phyloP scores from a whole-genome alignment of 2,888 invertebrate genomes.

The Heteropelma amictum region DNA sequence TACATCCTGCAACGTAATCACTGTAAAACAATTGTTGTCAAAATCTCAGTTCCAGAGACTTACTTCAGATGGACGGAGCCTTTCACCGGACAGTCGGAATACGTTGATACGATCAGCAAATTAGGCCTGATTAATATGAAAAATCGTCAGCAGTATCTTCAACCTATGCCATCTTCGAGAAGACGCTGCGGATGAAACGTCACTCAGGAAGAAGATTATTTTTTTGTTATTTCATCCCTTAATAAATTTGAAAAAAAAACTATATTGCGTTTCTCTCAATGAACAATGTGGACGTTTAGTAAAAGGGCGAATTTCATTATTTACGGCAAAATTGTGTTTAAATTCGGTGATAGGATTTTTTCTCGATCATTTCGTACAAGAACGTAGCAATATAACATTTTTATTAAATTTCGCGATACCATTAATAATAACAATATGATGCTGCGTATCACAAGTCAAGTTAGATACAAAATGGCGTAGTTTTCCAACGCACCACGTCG shows the following conservation, averaged over 20 bases:
- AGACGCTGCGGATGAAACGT: slow-evolving; percentile 42
- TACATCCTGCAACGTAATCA: too few species aligned
- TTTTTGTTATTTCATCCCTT: neutral
- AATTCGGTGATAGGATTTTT: too few species aligned
- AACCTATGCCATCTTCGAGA: slow-evolving; percentile 65
- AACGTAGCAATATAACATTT: too few species aligned
- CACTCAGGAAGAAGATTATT: slow-evolving; percentile 1
- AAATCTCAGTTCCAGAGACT: slow-evolving; percentile 79
- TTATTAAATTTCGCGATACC: too few species aligned
- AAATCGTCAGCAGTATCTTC: slow-evolving; percentile 82
- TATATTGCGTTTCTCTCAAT: slow-evolving; percentile 1
- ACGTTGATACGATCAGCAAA: slow-evolving; percentile 82
- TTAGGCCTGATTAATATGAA: slow-evolving; percentile 81
- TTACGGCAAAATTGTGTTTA: neutral
- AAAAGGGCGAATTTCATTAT: neutral
- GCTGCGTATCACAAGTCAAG: too few species aligned
- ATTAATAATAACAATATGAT: too few species aligned
- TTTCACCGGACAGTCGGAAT: slow-evolving; percentile 82
- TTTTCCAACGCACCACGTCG: too few species aligned
- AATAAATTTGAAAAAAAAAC: slow-evolving; percentile 11
- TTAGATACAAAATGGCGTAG: neutral
- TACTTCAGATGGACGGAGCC: slow-evolving; percentile 80
- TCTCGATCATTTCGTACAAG: too few species aligned
- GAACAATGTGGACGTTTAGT: neutral
- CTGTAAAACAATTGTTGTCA: too few species aligned